Percentiles rank a stretch among this genome's conserved stretches.
Evolutionary conservation across 1,140 invertebrate species (phyloP).

Genomic region (Notospermus geniculatus): DNA sequence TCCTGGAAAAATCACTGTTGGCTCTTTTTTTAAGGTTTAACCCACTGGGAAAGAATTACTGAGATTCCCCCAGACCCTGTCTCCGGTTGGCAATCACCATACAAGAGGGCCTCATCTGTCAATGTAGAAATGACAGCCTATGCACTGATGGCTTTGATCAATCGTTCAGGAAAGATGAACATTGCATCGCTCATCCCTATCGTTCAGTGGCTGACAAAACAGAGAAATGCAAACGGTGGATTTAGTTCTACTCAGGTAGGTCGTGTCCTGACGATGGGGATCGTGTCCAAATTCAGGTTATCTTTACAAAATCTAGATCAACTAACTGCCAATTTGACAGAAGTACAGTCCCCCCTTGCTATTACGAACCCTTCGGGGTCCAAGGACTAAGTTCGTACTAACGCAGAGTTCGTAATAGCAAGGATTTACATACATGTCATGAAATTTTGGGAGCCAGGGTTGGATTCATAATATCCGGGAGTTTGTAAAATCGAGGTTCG

Average conservation of each 20-base stretch:
- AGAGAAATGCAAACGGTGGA: slow-evolving; percentile 77
- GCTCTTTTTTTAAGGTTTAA: not conserved
- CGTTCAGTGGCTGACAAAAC: slow-evolving; percentile 78
- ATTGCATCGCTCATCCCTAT: slow-evolving; percentile 66
- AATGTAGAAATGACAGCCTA: slow-evolving; percentile 89
- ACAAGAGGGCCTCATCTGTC: slow-evolving; percentile 63
- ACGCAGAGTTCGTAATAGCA: too few species aligned
- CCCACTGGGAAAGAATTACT: slow-evolving; percentile 1
- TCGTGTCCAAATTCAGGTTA: not conserved
- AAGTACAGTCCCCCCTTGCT: too few species aligned
- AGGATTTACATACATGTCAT: too few species aligned
- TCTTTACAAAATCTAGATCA: too few species aligned
- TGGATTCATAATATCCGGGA: too few species aligned
- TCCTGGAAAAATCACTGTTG: too few species aligned
- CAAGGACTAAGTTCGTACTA: too few species aligned
- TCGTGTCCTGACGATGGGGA: not conserved
- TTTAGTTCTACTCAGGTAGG: slow-evolving; percentile 69
- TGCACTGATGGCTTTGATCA: slow-evolving; percentile 65
- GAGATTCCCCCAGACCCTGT: too few species aligned
- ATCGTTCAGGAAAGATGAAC: slow-evolving; percentile 47
- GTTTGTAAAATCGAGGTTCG: too few species aligned
- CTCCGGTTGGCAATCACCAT: slow-evolving; percentile 35
- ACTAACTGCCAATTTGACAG: too few species aligned
- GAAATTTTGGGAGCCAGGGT: too few species aligned
- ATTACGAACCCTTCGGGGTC: too few species aligned